These are phyloP conservation scores for Lasioglossum villosulum DNA, from an alignment of 2,888 invertebrate genomes.

Conservation along the genomic window DNA sequence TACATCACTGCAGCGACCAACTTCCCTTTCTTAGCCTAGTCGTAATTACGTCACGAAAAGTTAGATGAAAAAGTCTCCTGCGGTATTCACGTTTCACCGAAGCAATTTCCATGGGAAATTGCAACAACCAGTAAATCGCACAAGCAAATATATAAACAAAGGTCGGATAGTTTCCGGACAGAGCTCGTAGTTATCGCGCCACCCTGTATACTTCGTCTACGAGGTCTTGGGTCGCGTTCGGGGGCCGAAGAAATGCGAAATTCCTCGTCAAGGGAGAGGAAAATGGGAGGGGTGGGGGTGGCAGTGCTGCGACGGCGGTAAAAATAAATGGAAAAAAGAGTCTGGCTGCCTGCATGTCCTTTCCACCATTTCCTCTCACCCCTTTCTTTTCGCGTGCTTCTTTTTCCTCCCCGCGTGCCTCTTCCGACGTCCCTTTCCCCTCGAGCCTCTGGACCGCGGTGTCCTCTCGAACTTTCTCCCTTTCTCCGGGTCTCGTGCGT, in stretches of 20 bases:
- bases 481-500: conserved; percentile 19
- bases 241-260: conserved; percentile 78
- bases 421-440: conserved; percentile 16
- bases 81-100: conserved; percentile 33
- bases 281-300: not conserved
- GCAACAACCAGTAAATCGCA: conserved; percentile 23
- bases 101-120: conserved; percentile 23
- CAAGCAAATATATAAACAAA: not conserved
- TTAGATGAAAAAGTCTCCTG: not conserved
- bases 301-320: conserved; percentile 50
- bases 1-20: not conserved
- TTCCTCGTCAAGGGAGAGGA: conserved; percentile 70
- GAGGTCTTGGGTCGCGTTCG: conserved; percentile 54
- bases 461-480: conserved; percentile 29
- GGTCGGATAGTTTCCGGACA: not conserved
- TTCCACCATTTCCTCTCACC: conserved; percentile 27
- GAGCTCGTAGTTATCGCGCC: conserved; percentile 34
- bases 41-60: conserved; percentile 29
- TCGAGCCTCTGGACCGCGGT: not conserved
- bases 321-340: conserved; percentile 78
- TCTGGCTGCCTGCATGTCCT: conserved; percentile 46
- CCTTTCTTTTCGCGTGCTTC: conserved; percentile 12
- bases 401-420: conserved; percentile 28
- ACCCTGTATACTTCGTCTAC: conserved; percentile 37
- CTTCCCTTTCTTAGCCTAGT: not conserved